Percentiles rank a stretch among this genome's conserved stretches.
These are phyloP conservation scores for Hycleus phaleratus DNA, from an alignment of 1,140 invertebrate genomes.

Conservation along the genomic window DNA sequence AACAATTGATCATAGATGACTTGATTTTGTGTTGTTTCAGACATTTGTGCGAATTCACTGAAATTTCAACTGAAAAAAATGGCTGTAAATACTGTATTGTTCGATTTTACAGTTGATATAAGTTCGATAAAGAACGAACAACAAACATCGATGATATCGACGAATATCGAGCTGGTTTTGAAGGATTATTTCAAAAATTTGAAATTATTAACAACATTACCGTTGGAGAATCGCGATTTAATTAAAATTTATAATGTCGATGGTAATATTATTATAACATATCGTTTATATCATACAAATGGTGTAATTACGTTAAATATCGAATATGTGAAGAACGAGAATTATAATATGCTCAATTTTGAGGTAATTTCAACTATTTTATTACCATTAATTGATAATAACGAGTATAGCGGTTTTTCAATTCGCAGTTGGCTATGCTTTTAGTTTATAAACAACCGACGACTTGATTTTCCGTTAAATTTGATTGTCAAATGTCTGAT, in stretches of 20 bases:
- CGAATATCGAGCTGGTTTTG: constrained; percentile 57
- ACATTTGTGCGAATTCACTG: no score
- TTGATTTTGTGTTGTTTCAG: no score
- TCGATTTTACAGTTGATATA: constrained; percentile 72
- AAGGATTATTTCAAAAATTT: constrained; percentile 60
- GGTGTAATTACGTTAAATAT: constrained; percentile 71
- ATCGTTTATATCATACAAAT: constrained; percentile 57
- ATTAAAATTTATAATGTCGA: constrained; percentile 61
- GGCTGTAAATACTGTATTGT: constrained; percentile 72
- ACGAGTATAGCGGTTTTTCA: no score
- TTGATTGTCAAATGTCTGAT: no score
- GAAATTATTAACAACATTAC: constrained; percentile 48
- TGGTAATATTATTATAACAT: constrained; percentile 57
- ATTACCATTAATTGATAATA: no score
- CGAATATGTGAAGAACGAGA: constrained; percentile 69
- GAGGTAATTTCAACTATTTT: constrained; percentile 52
- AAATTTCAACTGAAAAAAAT: constrained; percentile 40
- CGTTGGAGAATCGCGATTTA: constrained; percentile 57
- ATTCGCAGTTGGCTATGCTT: no score
- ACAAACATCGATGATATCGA: constrained; percentile 56
- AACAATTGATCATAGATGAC: no score
- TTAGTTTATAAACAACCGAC: no score
- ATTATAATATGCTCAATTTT: constrained; percentile 60
- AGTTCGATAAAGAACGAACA: constrained; percentile 55
- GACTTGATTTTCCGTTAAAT: no score